Evolutionary conservation across 2,888 invertebrate genomes (phyloP).

Genomic region (Chloromyia formosa): DNA sequence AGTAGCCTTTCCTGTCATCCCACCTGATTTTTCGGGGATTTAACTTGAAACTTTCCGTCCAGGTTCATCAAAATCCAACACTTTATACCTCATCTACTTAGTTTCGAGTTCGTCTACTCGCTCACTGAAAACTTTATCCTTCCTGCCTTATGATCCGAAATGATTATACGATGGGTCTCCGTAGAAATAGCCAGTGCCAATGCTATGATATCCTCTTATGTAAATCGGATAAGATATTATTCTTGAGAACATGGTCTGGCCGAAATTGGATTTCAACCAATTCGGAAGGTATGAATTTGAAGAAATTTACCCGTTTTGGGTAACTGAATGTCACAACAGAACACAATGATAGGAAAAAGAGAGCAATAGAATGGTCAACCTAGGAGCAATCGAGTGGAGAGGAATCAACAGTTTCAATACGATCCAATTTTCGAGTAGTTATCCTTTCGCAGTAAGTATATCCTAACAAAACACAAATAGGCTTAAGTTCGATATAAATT

Average conservation of each 20-base stretch:
- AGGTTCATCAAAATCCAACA: not conserved
- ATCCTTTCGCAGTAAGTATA: not conserved
- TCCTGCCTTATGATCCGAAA: constrained; percentile 14
- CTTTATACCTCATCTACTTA: too few species aligned
- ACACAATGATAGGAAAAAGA: not conserved
- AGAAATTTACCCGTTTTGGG: too few species aligned
- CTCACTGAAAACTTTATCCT: not conserved
- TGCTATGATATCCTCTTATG: constrained; percentile 19
- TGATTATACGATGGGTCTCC: constrained; percentile 17
- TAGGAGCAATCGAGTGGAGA: not conserved
- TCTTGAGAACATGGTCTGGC: too few species aligned
- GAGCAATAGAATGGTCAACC: constrained; percentile 15
- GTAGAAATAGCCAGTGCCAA: constrained; percentile 11
- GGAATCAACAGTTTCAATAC: not conserved
- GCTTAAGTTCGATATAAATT: too few species aligned
- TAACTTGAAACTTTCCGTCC: not conserved
- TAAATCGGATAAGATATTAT: not conserved
- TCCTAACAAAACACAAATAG: too few species aligned
- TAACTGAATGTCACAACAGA: not conserved
- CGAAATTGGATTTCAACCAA: not conserved
- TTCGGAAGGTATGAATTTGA: not conserved
- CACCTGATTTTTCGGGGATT: not conserved
- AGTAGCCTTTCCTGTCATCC: not conserved
- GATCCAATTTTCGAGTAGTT: not conserved
- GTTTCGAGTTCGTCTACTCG: not conserved